Percentiles rank a stretch among this genome's conserved stretches.
Evolutionary conservation across 2,888 invertebrate species (phyloP).

Genomic region (Selenia dentaria): DNA sequence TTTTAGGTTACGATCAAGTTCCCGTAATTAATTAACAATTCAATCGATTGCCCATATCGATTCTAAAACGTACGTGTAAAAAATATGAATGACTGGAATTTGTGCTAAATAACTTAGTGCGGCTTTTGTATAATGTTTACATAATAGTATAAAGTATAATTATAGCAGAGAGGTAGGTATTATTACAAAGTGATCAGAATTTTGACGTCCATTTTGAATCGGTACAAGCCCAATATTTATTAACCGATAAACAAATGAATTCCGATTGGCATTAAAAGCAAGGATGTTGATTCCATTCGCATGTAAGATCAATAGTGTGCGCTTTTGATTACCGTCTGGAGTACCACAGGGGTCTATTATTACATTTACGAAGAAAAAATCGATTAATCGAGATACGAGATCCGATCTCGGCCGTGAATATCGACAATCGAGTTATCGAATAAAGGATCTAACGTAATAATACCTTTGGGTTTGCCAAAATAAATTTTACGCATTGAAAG

Average conservation of each 20-base stretch:
- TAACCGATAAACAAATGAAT: conserved; percentile 25
- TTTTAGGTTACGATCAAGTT: conserved; percentile 70
- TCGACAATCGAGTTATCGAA: conserved; percentile 46
- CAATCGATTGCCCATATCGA: conserved; percentile 53
- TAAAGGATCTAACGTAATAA: conserved; percentile 56
- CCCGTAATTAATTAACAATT: conserved; percentile 63
- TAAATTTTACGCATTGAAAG: conserved; percentile 51
- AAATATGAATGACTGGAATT: conserved; percentile 50
- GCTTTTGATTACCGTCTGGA: conserved; percentile 18
- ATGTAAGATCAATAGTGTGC: conserved; percentile 9
- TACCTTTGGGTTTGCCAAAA: conserved; percentile 50
- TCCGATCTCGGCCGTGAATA: conserved; percentile 37
- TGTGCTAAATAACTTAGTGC: conserved; percentile 40
- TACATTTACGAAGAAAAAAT: conserved; percentile 28
- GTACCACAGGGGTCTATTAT: conserved; percentile 28
- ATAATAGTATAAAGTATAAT: no score
- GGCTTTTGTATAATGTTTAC: conserved; percentile 20
- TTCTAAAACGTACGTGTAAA: conserved; percentile 54
- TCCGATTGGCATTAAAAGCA: conserved; percentile 18
- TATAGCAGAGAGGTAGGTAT: no score
- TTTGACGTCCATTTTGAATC: no score
- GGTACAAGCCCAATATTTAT: conserved; percentile 15
- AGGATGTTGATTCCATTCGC: conserved; percentile 15
- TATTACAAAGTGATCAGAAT: no score
- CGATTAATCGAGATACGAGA: conserved; percentile 36